A percentile compares a stretch with the other conserved stretches of the same genome.
Evolutionary conservation across 2,113 vertebrate genomes (phyloP).

Genomic region (Albula goreensis): DNA sequence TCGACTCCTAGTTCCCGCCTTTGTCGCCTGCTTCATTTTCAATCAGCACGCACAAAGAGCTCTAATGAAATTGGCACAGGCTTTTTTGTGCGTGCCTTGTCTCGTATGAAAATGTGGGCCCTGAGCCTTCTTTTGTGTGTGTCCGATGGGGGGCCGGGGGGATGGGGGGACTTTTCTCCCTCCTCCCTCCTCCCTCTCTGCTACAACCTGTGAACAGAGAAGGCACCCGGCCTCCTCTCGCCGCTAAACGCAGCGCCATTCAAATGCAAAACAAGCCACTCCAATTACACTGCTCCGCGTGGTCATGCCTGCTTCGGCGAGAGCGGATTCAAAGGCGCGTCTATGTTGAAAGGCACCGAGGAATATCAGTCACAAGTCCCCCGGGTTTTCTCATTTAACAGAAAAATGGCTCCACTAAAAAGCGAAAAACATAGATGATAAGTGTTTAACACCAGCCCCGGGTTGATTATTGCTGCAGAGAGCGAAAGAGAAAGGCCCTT

Average conservation of each 20-base stretch:
- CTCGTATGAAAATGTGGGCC: background rate
- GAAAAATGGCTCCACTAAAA: conserved; percentile 52
- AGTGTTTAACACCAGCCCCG: background rate
- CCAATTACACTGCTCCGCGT: conserved; percentile 62
- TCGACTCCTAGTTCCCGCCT: conserved; percentile 12
- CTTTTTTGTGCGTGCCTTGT: background rate
- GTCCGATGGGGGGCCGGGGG: background rate
- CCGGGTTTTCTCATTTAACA: conserved; percentile 44
- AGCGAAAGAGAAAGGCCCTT: background rate
- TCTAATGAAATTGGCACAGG: conserved; percentile 27
- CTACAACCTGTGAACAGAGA: conserved; percentile 17
- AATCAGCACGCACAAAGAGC: conserved; percentile 42
- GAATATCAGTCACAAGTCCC: conserved; percentile 48
- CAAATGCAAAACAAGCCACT: conserved; percentile 63
- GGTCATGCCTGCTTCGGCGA: conserved; percentile 59
- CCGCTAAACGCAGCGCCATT: conserved; percentile 55
- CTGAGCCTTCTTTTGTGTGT: conserved; percentile 8
- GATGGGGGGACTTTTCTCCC: background rate
- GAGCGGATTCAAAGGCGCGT: conserved; percentile 56
- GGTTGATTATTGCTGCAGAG: background rate
- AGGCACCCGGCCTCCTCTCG: conserved; percentile 25
- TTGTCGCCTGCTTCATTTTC: conserved; percentile 30
- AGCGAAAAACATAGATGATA: conserved; percentile 54
- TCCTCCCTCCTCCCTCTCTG: background rate
- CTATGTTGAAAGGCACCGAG: conserved; percentile 46